Evolutionary conservation across 2,113 vertebrate genomes (phyloP).

Genomic region (Rallus limicola): DNA sequence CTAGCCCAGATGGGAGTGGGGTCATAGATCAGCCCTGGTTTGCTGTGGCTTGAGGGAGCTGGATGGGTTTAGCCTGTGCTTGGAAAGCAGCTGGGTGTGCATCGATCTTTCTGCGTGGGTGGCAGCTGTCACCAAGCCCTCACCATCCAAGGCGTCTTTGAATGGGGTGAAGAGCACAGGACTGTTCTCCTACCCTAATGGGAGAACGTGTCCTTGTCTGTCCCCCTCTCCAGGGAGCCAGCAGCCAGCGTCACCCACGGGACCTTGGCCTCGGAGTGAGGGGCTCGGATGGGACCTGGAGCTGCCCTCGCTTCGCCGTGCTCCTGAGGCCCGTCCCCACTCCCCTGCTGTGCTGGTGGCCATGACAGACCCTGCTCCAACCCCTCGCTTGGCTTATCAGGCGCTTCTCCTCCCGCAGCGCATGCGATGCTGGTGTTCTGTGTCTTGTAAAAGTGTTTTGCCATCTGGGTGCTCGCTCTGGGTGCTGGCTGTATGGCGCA

Average conservation of each 20-base stretch:
- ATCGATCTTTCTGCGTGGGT: background rate
- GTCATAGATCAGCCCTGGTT: too few species aligned
- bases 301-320: background rate
- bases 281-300: background rate
- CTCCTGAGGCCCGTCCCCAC: background rate
- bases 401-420: background rate
- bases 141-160: background rate
- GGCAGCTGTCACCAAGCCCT: background rate
- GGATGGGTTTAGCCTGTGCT: background rate
- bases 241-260: background rate
- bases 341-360: background rate
- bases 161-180: background rate
- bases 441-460: background rate
- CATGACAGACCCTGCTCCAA: background rate
- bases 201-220: background rate
- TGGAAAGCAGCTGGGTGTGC: background rate
- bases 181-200: background rate
- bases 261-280: background rate
- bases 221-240: background rate
- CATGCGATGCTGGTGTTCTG: background rate
- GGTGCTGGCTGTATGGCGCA: background rate
- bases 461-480: background rate
- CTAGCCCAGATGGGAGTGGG: rapidly evolving
- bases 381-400: background rate
- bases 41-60: background rate